Base-by-base conservation (phyloP, 2,113 vertebrate species). In the Pteropus alecto region DNA sequence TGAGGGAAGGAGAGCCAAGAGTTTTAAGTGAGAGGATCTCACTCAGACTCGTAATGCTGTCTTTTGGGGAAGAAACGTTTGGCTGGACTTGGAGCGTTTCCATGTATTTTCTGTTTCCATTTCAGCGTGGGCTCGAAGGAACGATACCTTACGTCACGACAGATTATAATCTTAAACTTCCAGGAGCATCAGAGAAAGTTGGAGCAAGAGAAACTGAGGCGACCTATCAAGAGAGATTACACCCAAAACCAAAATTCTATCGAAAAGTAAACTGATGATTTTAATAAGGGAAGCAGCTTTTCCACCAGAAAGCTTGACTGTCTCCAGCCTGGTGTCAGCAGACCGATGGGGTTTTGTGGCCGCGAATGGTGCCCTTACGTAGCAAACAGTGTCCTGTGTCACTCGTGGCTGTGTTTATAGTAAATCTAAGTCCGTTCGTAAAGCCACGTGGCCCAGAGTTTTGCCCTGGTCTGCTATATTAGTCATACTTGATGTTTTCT, bases 111-210 rank as follows among this genome's bases (percentile, higher is more conserved):
- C 58, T 79, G 79, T 93, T 98, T 96, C 96, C 73, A 26, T 98
- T 98, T 18, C 98, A 99, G 99, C 85, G 94, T 7, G 99, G 98
- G 74, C 92, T 98, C 1, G 98, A 99, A 30, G 99, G 99, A 4
- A 99, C 99, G 16, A 97, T 98, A n/a, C 99, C 99, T 0, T 99
- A 99, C 0, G 85, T 99, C 86, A 99, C 99, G 0, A 98, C 99
- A 0, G 99, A 99, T 91, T 99, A 99, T 96, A 99, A 99, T 77
- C 99, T 99, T 83, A 98, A 98, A 6, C 88, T 78, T 98, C 99
- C 76, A 73, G 98, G 18, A 99, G 99, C 97, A 4, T 98, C 99
- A 21, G 99, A 99, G 84, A 99, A 99, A 92, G 96, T 99, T 67
- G 99, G 98, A 73, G 94, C 98, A 41, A 89, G 97, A 87, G 88